phyloP scores from a whole-genome alignment of 2,888 invertebrate species.

The Limenitis arthemis region DNA sequence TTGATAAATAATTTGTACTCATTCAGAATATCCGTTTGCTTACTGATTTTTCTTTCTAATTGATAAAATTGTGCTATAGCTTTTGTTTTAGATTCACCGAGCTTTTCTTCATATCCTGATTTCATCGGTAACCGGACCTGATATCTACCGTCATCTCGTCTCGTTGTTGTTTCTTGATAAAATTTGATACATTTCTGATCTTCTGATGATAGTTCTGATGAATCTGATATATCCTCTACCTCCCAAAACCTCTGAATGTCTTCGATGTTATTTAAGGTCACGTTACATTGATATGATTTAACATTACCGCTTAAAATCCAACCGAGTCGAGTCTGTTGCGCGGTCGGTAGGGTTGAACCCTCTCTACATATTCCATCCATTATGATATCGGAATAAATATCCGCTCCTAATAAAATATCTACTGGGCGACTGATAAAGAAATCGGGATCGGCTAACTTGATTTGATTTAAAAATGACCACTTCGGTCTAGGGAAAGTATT shows the following conservation, averaged over 20 bases:
- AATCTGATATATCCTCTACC: conserved; percentile 6
- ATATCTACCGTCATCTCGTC: not conserved
- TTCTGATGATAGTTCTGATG: conserved; percentile 1
- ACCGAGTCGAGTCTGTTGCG: too few relatives aligned
- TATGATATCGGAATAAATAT: not conserved
- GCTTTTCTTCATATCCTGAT: not conserved
- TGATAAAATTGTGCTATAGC: not conserved
- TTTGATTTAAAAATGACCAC: too few relatives aligned
- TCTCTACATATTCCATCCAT: too few relatives aligned
- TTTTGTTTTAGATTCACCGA: not conserved
- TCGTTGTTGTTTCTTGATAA: not conserved
- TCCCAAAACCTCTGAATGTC: conserved; percentile 1
- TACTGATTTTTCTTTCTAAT: not conserved
- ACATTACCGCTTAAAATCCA: too few relatives aligned
- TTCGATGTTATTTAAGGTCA: not conserved
- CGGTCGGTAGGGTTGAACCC: too few relatives aligned
- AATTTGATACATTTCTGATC: conserved; percentile 10
- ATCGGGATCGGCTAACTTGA: not conserved
- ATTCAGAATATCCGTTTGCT: not conserved
- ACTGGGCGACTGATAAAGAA: not conserved
- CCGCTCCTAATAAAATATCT: not conserved
- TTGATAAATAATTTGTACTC: not conserved
- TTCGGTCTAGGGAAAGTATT: too few relatives aligned
- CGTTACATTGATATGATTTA: too few relatives aligned
- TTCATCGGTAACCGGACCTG: not conserved